Evolutionary conservation across 2,797 vertebrate species (phyloP), one percentile per base, ranked within the genome.

Genomic region (Hyperoplus immaculatus): DNA sequence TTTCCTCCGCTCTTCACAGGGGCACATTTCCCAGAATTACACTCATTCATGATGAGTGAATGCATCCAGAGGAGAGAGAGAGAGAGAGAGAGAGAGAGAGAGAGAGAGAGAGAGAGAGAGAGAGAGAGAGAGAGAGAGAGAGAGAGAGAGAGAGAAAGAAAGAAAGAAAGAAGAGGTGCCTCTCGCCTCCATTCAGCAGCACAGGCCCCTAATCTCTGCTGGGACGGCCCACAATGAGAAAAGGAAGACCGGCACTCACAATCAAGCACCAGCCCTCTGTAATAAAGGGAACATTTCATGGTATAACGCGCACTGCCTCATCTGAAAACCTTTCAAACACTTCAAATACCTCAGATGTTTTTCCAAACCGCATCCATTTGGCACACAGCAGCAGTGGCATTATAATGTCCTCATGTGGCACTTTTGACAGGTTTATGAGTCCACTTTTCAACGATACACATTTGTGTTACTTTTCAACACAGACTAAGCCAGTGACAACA

Each of bases 11-110:
- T 86, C 87, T 88, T 94, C 88, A 77, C 8, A 71, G 85, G 86
- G 86, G 83, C 85, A 87, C 85, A 78, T 88, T 94, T 95, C 93
- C 87, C 90, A 93, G 89, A 94, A 93, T 93, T 88, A 87, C 85
- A 77, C 88, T 93, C 92, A 93, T 94, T 94, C 91, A 93, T 85
- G 77, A 83, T 69, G 80, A 84, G 87, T 91, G 88, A 90, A 90
- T 90, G 90, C 85, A 89, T 77, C 75, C 71, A 81, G 77, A 73
- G 81, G 42, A 55, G 43, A 29, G 29, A 29, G 29, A 29, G n/a
- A n/a, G n/a, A n/a, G 29, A 29, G 21, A 21, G 21, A 21, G 21
- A 21, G 21, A 21, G 21, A 21, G 21, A 21, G 29, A 29, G 29
- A 29, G 29, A 29, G 29, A 29, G 29, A 29, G 29, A 29, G 29